Conservation (phyloP, 2,113 vertebrate genomes). For the Morphnarchus princeps region DNA sequence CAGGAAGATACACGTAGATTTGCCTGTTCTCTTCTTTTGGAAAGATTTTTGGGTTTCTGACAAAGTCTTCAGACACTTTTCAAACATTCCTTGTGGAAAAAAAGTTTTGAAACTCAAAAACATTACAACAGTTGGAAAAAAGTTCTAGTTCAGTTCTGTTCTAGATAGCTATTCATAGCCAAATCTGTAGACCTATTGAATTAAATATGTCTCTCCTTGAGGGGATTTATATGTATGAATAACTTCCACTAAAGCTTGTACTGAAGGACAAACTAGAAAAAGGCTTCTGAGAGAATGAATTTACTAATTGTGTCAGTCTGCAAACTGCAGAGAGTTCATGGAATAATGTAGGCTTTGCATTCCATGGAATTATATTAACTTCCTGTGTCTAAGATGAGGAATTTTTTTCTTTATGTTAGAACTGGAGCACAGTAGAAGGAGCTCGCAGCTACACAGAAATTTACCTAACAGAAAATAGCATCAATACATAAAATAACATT, state of each 20-base stretch:
- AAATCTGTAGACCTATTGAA: background rate
- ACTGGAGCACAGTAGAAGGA: background rate
- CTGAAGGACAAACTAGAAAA: background rate
- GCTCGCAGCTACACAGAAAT: background rate
- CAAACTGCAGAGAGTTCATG: background rate
- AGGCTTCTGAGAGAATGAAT: background rate
- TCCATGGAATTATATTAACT: background rate
- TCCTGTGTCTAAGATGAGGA: background rate
- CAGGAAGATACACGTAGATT: background rate
- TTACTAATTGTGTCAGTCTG: background rate
- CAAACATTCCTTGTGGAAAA: background rate
- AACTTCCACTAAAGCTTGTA: background rate
- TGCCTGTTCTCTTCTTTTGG: background rate
- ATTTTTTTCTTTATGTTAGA: background rate
- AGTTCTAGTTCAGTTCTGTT: background rate
- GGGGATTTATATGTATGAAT: background rate
- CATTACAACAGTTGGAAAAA: background rate
- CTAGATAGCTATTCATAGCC: background rate
- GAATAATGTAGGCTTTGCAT: background rate
- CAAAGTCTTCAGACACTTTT: background rate
- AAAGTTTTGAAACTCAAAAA: background rate
- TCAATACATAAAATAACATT: background rate
- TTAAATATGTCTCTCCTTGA: background rate
- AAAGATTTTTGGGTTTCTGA: background rate
- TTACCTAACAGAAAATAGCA: background rate